Conservation (phyloP, 2,113 vertebrate species). For the Columba livia region DNA sequence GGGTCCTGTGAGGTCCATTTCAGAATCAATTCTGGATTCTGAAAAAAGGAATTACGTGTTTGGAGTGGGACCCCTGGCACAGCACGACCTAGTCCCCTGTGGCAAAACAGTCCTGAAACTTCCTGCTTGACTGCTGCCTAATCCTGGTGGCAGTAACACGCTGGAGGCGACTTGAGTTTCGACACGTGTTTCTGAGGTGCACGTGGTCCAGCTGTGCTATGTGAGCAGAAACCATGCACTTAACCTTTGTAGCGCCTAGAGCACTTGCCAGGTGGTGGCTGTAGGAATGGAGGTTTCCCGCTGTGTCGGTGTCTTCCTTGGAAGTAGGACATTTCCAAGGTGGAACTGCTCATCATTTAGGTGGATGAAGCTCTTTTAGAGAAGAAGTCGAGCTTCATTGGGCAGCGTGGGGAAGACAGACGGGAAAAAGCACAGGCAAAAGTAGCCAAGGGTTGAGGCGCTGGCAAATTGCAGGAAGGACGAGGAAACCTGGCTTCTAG, state of each 20-base stretch:
- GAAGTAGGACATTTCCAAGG: not conserved
- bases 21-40: not conserved
- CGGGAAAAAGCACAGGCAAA: not conserved
- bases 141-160: rapidly evolving
- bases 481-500: not conserved
- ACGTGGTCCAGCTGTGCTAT: rapidly evolving
- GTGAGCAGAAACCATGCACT: rapidly evolving
- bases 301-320: rapidly evolving
- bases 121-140: not conserved
- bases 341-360: not conserved
- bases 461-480: not conserved
- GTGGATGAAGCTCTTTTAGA: not conserved
- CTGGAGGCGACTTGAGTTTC: not conserved
- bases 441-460: not conserved
- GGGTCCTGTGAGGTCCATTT: not conserved
- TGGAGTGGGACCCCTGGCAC: not conserved
- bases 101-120: not conserved
- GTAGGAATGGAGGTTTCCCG: not conserved
- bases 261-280: not conserved
- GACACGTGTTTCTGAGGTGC: rapidly evolving
- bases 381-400: not conserved
- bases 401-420: not conserved
- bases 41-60: not conserved
- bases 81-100: rapidly evolving
- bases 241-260: not conserved